Evolutionary conservation across 2,797 vertebrate species (phyloP), one percentile per base, ranked within the genome.

Genomic region (Pygocentrus nattereri): DNA sequence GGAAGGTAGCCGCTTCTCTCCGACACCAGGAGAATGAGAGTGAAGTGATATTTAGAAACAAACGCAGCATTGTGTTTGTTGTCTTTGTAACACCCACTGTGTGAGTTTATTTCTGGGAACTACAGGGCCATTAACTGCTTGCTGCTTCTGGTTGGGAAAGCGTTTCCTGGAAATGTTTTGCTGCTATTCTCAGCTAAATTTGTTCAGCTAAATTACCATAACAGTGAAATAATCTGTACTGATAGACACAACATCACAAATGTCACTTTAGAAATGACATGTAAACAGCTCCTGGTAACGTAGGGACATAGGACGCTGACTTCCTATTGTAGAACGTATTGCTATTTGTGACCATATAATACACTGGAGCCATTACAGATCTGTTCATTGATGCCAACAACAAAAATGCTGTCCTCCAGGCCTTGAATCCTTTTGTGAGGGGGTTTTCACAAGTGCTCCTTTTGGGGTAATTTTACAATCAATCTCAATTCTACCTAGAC

Each of bases 381-480:
- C 44, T 49, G 67, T 47, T 69, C 70, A 31, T 56, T 21, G 15
- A n/a, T n/a, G 69, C 38, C 58, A 54, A 49, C 13, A 31, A 73
- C 27, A 64, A 50, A 81, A 70, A 31, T 21, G 30, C 4, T 69
- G 54, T 27, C 10, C 64, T 81, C 72, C n/a, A 64, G 49, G 68
- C 54, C 62, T 47, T 41, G 34, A 73, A 62, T 76, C 61, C 70
- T 49, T 15, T 54, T n/a, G 67, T 31, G n/a, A 73, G 61, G 41
- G 75, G 44, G 21, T 21, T 5, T 31, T 30, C 64, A 38, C 27
- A 64, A 74, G 75, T 67, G 71, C 62, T 68, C 27, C 68, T 79
- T 81, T 54, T 58, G 50, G 16, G 11, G 19, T 73, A 38, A 71
- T 87, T 84, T 85, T 79, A 81, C 84, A 81, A 74, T 76, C 81